Evolutionary conservation across 2,888 invertebrate species (phyloP).

Genomic region (Lepeophtheirus nordmannii): DNA sequence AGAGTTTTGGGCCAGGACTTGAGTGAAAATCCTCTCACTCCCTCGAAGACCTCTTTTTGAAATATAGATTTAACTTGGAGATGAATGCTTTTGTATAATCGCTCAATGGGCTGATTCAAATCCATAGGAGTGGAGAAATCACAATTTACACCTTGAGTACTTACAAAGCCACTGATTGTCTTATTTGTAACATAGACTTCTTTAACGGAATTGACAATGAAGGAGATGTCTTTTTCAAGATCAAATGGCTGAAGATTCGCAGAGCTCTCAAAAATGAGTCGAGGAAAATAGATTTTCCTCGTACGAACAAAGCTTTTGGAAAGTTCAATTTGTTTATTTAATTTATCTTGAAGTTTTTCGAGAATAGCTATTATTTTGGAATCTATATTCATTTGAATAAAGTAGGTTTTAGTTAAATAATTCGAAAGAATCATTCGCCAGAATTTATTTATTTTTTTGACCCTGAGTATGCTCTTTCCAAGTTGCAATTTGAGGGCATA

Average conservation of each 20-base stretch:
- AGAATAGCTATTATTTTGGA: neutral
- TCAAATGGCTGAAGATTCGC: neutral
- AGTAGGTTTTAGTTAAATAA: neutral
- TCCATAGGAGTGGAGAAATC: neutral
- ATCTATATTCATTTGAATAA: neutral
- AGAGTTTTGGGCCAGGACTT: neutral
- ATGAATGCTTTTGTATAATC: neutral
- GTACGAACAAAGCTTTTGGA: neutral
- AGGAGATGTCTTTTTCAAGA: neutral
- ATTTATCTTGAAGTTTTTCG: neutral
- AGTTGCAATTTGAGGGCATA: neutral
- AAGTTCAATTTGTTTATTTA: constrained; percentile 5
- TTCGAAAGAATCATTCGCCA: neutral
- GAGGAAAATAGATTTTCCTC: constrained; percentile 4
- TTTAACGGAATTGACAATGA: neutral
- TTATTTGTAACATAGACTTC: neutral
- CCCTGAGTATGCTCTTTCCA: neutral
- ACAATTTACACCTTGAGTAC: neutral
- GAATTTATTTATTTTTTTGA: neutral
- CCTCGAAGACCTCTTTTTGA: neutral
- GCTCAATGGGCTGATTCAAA: neutral
- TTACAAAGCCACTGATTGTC: neutral
- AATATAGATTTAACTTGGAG: neutral
- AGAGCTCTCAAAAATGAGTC: neutral
- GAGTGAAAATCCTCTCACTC: neutral